Evolutionary conservation across 2,888 invertebrate genomes (phyloP).

Genomic region (Pheosia gnoma): DNA sequence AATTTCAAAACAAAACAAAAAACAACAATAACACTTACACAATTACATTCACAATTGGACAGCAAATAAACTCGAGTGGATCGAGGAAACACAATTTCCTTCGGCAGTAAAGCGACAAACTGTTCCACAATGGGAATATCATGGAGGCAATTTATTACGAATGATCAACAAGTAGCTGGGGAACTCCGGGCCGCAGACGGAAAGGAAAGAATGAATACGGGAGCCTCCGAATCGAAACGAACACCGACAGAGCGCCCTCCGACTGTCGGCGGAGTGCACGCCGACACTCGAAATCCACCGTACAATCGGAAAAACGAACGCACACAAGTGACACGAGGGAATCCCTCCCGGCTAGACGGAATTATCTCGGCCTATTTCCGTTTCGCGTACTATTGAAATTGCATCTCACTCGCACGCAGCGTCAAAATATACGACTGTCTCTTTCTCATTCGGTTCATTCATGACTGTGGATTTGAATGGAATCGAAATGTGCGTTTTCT

Average conservation of each 20-base stretch:
- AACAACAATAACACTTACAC: conserved; percentile 11
- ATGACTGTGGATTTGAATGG: conserved; percentile 79
- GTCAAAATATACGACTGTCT: conserved; percentile 51
- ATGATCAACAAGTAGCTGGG: conserved; percentile 83
- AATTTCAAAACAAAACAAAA: too few species aligned
- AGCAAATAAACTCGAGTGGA: conserved; percentile 74
- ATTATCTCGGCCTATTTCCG: conserved; percentile 83
- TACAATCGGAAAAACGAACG: conserved; percentile 78
- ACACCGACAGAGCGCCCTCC: conserved; percentile 66
- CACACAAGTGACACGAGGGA: conserved; percentile 84
- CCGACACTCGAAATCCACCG: conserved; percentile 72
- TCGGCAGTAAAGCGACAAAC: conserved; percentile 81
- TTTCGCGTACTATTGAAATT: conserved; percentile 82
- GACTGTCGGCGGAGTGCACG: conserved; percentile 57
- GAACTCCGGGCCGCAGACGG: conserved; percentile 62
- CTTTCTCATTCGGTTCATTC: conserved; percentile 82
- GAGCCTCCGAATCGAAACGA: conserved; percentile 54
- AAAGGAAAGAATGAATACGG: conserved; percentile 72
- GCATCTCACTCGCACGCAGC: conserved; percentile 63
- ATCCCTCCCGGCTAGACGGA: conserved; percentile 83
- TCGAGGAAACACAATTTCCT: conserved; percentile 80
- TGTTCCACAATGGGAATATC: conserved; percentile 81
- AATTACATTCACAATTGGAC: conserved; percentile 46
- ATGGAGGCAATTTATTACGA: conserved; percentile 83
- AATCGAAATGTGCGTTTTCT: conserved; percentile 68